Evolutionary conservation across 2,888 invertebrate genomes (phyloP).

Genomic region (Limnephilus marmoratus): DNA sequence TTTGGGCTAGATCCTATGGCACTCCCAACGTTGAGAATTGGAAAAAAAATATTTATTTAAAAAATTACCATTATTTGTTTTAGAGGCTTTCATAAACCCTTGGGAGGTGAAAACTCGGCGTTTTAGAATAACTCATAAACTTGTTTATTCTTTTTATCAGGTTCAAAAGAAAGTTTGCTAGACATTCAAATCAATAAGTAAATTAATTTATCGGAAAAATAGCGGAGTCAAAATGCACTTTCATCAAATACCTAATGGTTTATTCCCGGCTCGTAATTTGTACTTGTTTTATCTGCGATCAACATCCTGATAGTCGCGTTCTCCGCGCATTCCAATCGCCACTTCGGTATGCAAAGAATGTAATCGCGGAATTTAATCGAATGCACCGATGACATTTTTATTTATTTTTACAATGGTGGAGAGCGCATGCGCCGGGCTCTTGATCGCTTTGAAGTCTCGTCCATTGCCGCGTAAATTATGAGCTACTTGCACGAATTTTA

Average conservation of each 20-base stretch:
- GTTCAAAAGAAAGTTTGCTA: not conserved
- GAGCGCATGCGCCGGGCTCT: constrained; percentile 12
- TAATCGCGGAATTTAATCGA: constrained; percentile 29
- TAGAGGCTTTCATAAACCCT: too few relatives aligned
- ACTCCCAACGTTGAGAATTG: too few relatives aligned
- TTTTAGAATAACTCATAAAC: too few relatives aligned
- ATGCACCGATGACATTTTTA: constrained; percentile 24
- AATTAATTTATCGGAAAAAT: too few relatives aligned
- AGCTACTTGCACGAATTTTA: not conserved
- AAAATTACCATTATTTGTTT: too few relatives aligned
- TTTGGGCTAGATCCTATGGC: too few relatives aligned
- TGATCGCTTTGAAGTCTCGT: constrained; percentile 14
- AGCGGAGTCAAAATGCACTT: not conserved
- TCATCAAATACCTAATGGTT: not conserved
- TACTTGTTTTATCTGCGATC: not conserved
- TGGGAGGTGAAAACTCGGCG: too few relatives aligned
- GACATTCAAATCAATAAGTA: not conserved
- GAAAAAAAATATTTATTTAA: too few relatives aligned
- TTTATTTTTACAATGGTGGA: constrained; percentile 5
- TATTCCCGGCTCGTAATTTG: not conserved
- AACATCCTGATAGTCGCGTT: not conserved
- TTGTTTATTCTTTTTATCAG: not conserved
- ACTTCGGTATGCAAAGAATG: not conserved
- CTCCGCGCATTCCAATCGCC: not conserved
- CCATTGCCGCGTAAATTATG: not conserved